Conservation (phyloP, 1,140 invertebrate genomes). For the Drosophila jambulina region DNA sequence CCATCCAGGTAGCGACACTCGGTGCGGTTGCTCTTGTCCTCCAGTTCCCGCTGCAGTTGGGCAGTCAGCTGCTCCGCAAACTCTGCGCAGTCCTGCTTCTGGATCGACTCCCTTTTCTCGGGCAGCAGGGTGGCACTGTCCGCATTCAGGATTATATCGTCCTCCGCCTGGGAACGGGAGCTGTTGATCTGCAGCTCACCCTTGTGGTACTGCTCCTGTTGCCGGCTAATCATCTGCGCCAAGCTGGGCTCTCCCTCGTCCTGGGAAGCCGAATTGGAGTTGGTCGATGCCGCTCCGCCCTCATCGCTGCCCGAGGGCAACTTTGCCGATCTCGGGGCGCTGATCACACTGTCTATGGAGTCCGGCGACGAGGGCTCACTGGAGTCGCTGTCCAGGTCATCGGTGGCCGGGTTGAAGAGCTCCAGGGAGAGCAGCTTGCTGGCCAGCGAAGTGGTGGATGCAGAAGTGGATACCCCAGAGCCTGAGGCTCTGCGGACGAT, state of each 20-base stretch:
- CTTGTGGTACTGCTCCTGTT: slow-evolving; percentile 61
- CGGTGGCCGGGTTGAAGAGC: slow-evolving; percentile 95
- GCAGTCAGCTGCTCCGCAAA: slow-evolving; percentile 91
- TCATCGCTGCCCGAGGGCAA: slow-evolving; percentile 45
- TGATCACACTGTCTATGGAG: slow-evolving; percentile 94
- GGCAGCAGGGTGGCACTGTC: slow-evolving; percentile 67
- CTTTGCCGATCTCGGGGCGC: slow-evolving; percentile 85
- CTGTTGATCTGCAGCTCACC: slow-evolving; percentile 70
- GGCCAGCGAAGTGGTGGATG: slow-evolving; percentile 53
- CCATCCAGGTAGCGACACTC: slow-evolving; percentile 69
- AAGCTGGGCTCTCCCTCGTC: slow-evolving; percentile 41
- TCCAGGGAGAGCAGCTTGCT: slow-evolving; percentile 91
- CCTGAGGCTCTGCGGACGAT: slow-evolving; percentile 87
- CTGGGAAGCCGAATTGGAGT: slow-evolving; percentile 32
- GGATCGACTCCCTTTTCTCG: slow-evolving; percentile 53
- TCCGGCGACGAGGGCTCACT: slow-evolving; percentile 94
- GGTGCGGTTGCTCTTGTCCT: slow-evolving; percentile 86
- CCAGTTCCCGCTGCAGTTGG: slow-evolving; percentile 91
- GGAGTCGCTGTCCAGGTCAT: slow-evolving; percentile 95
- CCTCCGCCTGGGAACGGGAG: slow-evolving; percentile 46
- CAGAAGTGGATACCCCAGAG: slow-evolving; percentile 72
- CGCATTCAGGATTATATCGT: slow-evolving; percentile 78
- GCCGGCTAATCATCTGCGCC: slow-evolving; percentile 51
- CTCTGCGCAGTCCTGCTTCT: slow-evolving; percentile 89
- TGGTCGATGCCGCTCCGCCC: slow-evolving; percentile 39